Evolutionary conservation across 2,888 invertebrate species (phyloP).

Genomic region (Anarsia innoxiella): DNA sequence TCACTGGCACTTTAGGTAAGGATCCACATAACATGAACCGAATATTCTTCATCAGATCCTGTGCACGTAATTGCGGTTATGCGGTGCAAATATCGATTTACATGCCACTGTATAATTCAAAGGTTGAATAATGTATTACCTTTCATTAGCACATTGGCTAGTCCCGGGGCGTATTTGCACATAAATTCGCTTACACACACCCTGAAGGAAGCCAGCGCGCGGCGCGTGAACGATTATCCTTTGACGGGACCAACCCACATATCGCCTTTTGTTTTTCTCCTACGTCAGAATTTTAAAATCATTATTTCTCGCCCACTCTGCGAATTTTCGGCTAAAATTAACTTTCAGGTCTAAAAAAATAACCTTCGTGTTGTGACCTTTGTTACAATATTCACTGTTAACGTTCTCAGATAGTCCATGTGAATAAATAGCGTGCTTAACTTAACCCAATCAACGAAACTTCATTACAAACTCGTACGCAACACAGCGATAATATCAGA

Average conservation of each 20-base stretch:
- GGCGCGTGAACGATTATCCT: constrained; percentile 60
- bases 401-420: too few species aligned
- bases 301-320: too few species aligned
- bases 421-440: constrained; percentile 6
- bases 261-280: constrained; percentile 41
- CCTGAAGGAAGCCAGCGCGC: constrained; percentile 47
- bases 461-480: constrained; percentile 36
- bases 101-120: constrained; percentile 73
- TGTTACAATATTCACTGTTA: too few species aligned
- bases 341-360: too few species aligned
- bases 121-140: constrained; percentile 74
- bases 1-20: too few species aligned
- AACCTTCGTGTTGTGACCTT: too few species aligned
- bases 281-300: constrained; percentile 20
- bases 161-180: constrained; percentile 71
- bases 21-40: too few species aligned
- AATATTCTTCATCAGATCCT: constrained; percentile 5
- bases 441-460: constrained; percentile 30
- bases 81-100: constrained; percentile 73
- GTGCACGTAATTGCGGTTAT: constrained; percentile 56
- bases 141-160: constrained; percentile 74
- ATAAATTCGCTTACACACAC: constrained; percentile 69
- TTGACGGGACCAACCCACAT: constrained; percentile 36
- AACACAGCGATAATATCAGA: constrained; percentile 39
- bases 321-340: too few species aligned